Evolutionary conservation across 2,888 invertebrate genomes (phyloP).

Genomic region (Cheilosia urbana): DNA sequence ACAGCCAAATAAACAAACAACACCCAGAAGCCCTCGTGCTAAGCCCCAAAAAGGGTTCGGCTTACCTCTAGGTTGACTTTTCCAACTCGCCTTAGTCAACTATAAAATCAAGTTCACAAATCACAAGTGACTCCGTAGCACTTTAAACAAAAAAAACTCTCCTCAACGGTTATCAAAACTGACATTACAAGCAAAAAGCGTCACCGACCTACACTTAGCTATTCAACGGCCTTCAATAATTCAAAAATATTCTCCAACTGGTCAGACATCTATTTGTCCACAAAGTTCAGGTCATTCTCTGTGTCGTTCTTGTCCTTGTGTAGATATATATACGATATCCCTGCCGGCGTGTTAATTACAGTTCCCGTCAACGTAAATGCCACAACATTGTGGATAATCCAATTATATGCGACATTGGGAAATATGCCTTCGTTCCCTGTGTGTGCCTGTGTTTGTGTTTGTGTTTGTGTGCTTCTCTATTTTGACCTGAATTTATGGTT

Average conservation of each 20-base stretch:
- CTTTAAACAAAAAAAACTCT: too few relatives aligned
- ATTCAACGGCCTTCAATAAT: slow-evolving; percentile 1
- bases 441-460: neutral
- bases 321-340: neutral
- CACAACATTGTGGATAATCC: slow-evolving; percentile 65
- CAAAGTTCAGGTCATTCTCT: neutral
- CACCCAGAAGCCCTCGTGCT: too few relatives aligned
- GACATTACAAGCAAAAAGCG: too few relatives aligned
- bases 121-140: too few relatives aligned
- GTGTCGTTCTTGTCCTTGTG: slow-evolving; percentile 11
- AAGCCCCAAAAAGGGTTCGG: too few relatives aligned
- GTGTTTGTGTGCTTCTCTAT: neutral
- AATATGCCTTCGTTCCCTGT: slow-evolving; percentile 2
- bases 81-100: too few relatives aligned
- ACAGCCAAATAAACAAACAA: too few relatives aligned
- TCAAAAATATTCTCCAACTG: neutral
- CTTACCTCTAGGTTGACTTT: too few relatives aligned
- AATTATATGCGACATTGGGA: slow-evolving; percentile 54
- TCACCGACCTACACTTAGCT: too few relatives aligned
- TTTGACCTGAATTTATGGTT: slow-evolving; percentile 51
- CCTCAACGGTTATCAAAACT: too few relatives aligned
- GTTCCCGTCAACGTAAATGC: slow-evolving; percentile 55
- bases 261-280: slow-evolving; percentile 18
- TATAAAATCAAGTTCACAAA: too few relatives aligned
- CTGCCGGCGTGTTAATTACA: slow-evolving; percentile 47